phyloP scores from a whole-genome alignment of 2,797 vertebrate genomes.

The Garrulus glandarius region DNA sequence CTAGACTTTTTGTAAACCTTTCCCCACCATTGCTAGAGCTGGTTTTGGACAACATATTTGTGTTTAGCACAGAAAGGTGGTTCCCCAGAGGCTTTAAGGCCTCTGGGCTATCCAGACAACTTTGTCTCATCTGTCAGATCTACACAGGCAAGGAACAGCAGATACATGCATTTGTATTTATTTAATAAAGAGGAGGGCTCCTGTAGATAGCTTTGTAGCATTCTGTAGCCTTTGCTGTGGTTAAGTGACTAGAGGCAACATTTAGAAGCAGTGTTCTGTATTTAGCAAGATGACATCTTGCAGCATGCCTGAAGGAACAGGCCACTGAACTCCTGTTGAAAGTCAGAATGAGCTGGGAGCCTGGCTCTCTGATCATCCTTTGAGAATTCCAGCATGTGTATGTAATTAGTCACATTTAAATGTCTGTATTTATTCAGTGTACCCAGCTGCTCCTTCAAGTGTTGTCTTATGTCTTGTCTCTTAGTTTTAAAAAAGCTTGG shows the following conservation, averaged over 20 bases:
- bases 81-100: background rate
- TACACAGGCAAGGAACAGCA: background rate
- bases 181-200: background rate
- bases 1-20: background rate
- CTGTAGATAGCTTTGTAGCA: background rate
- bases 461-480: constrained; percentile 31
- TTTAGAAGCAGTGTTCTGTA: constrained; percentile 54
- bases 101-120: background rate
- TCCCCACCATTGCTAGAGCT: background rate
- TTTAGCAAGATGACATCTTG: constrained; percentile 67
- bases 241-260: background rate
- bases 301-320: constrained; percentile 38
- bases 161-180: background rate
- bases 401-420: constrained; percentile 58
- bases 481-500: constrained; percentile 33
- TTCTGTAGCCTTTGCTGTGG: background rate
- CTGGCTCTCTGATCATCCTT: constrained; percentile 45
- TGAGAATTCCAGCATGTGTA: constrained; percentile 58
- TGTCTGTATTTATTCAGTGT: constrained; percentile 50
- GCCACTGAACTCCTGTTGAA: constrained; percentile 34
- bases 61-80: background rate
- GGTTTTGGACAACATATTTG: background rate
- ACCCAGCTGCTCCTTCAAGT: constrained; percentile 47
- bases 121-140: background rate
- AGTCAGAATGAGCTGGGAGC: constrained; percentile 27